Conservation (phyloP, 2,888 invertebrate species). For the Loripinus fragilis region DNA sequence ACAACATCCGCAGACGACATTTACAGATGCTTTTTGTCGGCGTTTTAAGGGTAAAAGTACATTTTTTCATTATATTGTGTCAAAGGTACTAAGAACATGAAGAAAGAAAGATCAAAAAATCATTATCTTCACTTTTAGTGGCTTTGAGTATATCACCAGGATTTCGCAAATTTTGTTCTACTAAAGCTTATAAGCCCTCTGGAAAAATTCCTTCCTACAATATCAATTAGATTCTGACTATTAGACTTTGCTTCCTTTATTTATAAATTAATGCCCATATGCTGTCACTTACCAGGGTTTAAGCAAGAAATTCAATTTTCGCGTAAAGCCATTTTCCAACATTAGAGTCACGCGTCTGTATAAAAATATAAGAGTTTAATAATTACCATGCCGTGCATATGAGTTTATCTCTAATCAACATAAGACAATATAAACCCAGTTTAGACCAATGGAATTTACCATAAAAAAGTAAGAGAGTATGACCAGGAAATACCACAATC, state of each 20-base stretch:
- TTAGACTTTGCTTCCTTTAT: neutral
- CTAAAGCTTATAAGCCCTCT: neutral
- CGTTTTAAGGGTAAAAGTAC: too few species aligned
- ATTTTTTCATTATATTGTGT: slow-evolving; percentile 13
- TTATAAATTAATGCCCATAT: slow-evolving; percentile 6
- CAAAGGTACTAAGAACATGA: neutral
- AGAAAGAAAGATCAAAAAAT: slow-evolving; percentile 7
- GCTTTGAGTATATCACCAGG: neutral
- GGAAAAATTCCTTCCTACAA: slow-evolving; percentile 6
- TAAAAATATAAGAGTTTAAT: too few species aligned
- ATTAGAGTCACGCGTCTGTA: too few species aligned
- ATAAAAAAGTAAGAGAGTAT: too few species aligned
- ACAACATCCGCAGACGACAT: too few species aligned
- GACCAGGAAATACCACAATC: too few species aligned
- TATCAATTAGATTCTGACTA: slow-evolving; percentile 6
- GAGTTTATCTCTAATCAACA: too few species aligned
- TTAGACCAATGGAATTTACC: too few species aligned
- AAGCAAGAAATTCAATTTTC: neutral
- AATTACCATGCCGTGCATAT: too few species aligned
- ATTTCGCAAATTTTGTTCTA: slow-evolving; percentile 9
- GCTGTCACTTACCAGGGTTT: neutral
- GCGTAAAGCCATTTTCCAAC: neutral
- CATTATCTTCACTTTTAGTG: slow-evolving; percentile 17
- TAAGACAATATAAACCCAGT: too few species aligned
- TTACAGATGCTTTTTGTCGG: too few species aligned